Evolutionary conservation across 1,140 invertebrate genomes (phyloP).

Genomic region (Agrypnia vestita): DNA sequence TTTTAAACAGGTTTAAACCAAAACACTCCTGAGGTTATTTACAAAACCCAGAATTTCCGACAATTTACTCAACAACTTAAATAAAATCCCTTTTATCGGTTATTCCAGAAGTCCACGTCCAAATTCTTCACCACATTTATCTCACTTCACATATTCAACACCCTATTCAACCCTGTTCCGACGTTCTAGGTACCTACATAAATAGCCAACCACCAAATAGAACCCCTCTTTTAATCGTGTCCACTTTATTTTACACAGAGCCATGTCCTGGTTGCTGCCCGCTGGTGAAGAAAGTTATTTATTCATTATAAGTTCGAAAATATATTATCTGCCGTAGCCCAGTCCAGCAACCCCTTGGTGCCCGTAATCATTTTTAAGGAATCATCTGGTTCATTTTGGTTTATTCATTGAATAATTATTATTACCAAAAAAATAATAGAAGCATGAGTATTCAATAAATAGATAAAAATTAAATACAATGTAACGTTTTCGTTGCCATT

Average conservation of each 20-base stretch:
- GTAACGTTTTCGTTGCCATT: no score
- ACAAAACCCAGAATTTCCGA: no score
- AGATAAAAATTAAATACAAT: no score
- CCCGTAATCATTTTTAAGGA: neutral
- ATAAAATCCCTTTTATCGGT: no score
- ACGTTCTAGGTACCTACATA: neutral
- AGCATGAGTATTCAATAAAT: no score
- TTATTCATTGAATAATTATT: neutral
- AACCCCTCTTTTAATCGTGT: conserved; percentile 22
- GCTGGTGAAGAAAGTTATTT: conserved; percentile 32
- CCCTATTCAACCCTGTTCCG: neutral
- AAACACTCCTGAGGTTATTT: no score
- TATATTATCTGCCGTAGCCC: conserved; percentile 28
- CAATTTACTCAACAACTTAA: no score
- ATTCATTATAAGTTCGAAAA: conserved; percentile 43
- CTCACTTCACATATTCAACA: neutral
- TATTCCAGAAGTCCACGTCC: no score
- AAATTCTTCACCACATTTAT: neutral
- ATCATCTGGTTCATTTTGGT: neutral
- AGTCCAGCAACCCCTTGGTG: neutral
- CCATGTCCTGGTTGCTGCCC: neutral
- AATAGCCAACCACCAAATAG: conserved; percentile 20
- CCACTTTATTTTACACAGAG: conserved; percentile 33
- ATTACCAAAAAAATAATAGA: no score
- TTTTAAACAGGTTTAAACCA: no score